Conservation (phyloP, 1,140 invertebrate species). For the Drosophila santomea region DNA sequence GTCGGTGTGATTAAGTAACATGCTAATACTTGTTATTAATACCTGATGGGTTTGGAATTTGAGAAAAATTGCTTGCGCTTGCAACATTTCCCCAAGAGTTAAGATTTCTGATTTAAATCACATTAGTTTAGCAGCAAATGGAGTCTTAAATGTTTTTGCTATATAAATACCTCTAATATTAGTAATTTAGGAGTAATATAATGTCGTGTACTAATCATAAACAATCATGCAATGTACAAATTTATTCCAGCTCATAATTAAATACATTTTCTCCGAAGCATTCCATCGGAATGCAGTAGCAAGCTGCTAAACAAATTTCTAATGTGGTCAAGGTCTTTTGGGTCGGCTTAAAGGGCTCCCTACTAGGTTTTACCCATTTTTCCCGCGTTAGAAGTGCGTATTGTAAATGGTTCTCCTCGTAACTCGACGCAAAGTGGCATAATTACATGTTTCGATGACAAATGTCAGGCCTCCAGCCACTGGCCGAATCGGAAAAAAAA, state of each 20-base stretch:
- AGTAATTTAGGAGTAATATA: no score
- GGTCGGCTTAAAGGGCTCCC: no score
- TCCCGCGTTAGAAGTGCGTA: slow-evolving; percentile 33
- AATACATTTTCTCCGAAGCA: background rate
- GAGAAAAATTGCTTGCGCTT: background rate
- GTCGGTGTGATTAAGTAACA: slow-evolving; percentile 30
- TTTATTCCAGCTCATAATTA: slow-evolving; percentile 6
- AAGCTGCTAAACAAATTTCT: slow-evolving; percentile 20
- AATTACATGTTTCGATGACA: slow-evolving; percentile 82
- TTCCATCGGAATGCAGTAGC: slow-evolving; percentile 7
- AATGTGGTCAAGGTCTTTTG: slow-evolving; percentile 16
- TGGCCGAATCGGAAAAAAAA: slow-evolving; percentile 7
- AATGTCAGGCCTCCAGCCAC: slow-evolving; percentile 35
- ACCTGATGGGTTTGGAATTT: background rate
- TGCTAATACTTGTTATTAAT: slow-evolving; percentile 37
- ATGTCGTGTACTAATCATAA: no score
- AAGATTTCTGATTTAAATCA: slow-evolving; percentile 8
- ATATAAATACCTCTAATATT: background rate
- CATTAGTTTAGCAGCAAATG: background rate
- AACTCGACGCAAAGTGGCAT: slow-evolving; percentile 76
- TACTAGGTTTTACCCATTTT: background rate
- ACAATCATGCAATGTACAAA: background rate
- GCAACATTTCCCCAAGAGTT: background rate
- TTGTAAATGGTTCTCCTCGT: slow-evolving; percentile 36
- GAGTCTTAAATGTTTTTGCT: background rate